phyloP scores from a whole-genome alignment of 2,113 vertebrate species.

The Buteo buteo region DNA sequence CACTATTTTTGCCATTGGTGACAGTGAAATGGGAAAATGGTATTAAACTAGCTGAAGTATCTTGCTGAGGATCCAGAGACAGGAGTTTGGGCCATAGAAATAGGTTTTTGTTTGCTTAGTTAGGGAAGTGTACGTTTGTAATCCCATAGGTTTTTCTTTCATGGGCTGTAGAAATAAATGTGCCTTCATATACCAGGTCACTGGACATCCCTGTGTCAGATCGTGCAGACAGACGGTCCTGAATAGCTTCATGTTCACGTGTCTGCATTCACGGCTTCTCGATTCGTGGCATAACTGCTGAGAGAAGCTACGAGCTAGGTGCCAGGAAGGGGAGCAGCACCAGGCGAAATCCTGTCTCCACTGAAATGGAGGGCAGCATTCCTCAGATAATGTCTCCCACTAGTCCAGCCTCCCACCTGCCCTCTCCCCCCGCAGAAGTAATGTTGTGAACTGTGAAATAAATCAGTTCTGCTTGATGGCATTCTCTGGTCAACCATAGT shows the following conservation, averaged over 20 bases:
- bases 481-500: background rate
- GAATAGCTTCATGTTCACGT: background rate
- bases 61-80: background rate
- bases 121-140: background rate
- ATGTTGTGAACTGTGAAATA: background rate
- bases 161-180: background rate
- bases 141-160: background rate
- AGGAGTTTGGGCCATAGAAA: background rate
- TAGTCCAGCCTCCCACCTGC: background rate
- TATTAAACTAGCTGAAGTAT: background rate
- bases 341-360: background rate
- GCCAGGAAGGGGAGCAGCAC: background rate
- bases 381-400: background rate
- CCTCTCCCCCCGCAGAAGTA: background rate
- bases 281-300: background rate
- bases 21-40: background rate
- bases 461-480: background rate
- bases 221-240: fast-evolving
- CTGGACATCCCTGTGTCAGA: background rate
- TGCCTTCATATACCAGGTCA: background rate
- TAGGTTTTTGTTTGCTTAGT: background rate
- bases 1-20: background rate
- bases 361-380: background rate
- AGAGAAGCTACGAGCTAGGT: background rate
- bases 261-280: background rate